Percentiles rank a stretch among this genome's conserved stretches.
These are phyloP conservation scores for Melanchra persicariae DNA, from an alignment of 2,888 invertebrate genomes.

Conservation along the genomic window DNA sequence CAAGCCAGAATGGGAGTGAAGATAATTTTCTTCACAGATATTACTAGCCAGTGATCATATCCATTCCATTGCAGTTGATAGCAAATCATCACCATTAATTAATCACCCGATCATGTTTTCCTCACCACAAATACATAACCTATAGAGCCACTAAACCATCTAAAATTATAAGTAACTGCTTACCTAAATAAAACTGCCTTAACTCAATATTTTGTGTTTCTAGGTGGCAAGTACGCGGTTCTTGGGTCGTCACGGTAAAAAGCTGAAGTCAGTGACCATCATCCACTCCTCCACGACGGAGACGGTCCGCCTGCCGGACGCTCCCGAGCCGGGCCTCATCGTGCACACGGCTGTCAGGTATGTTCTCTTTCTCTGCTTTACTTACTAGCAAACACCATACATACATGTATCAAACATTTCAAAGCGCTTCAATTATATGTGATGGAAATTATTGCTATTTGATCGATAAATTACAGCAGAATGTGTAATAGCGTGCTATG, in stretches of 20 bases:
- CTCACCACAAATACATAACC: background rate
- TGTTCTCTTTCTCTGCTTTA: conserved; percentile 8
- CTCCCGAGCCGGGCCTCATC: conserved; percentile 93
- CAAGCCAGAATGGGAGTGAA: conserved; percentile 5
- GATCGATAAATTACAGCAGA: conserved; percentile 4
- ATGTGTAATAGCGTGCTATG: background rate
- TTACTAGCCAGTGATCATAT: conserved; percentile 3
- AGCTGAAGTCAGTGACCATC: conserved; percentile 96
- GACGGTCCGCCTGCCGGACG: conserved; percentile 95
- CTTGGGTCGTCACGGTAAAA: conserved; percentile 95
- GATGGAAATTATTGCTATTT: conserved; percentile 1
- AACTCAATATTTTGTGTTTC: conserved; percentile 46
- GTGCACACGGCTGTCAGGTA: conserved; percentile 95
- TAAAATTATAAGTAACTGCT: background rate
- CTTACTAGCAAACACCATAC: background rate
- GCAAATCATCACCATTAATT: background rate
- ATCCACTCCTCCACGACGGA: conserved; percentile 97
- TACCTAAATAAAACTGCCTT: background rate
- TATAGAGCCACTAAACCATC: conserved; percentile 6
- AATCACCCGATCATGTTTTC: background rate
- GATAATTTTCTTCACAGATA: background rate
- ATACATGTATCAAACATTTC: background rate
- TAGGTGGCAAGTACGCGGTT: conserved; percentile 95
- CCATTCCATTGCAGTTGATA: conserved; percentile 5
- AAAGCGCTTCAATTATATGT: background rate